phyloP scores from a whole-genome alignment of 1,140 invertebrate species.

The Papilio polytes region DNA sequence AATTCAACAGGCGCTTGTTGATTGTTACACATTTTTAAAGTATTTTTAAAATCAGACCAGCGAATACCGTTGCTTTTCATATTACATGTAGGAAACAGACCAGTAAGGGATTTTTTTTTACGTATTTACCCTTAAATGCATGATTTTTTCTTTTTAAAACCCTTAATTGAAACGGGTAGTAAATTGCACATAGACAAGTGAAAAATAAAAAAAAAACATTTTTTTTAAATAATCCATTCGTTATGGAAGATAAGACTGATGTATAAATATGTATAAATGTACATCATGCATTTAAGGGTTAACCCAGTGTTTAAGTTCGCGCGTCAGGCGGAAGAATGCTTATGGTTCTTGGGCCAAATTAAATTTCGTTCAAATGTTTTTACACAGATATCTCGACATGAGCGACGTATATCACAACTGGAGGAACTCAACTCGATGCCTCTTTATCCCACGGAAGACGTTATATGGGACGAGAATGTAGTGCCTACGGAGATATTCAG shows the following conservation, averaged over 20 bases:
- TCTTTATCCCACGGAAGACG: slow-evolving; percentile 98
- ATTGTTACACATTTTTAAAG: neutral
- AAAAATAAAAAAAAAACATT: too few species aligned
- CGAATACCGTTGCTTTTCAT: neutral
- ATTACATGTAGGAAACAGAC: neutral
- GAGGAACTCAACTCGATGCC: slow-evolving; percentile 99
- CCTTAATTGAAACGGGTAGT: too few species aligned
- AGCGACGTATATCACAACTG: slow-evolving; percentile 95
- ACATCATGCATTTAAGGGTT: too few species aligned
- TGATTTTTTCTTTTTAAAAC: too few species aligned
- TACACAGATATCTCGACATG: slow-evolving; percentile 91
- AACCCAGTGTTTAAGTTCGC: neutral
- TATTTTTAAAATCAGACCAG: neutral
- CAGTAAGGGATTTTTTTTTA: too few species aligned
- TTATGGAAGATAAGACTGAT: too few species aligned
- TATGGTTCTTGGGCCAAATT: neutral
- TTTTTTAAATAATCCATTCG: too few species aligned
- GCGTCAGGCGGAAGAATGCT: neutral
- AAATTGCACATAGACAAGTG: too few species aligned
- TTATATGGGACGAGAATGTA: slow-evolving; percentile 99
- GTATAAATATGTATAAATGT: too few species aligned
- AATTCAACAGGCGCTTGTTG: neutral
- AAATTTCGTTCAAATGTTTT: neutral
- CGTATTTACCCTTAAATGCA: too few species aligned
- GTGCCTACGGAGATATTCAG: slow-evolving; percentile 99